Evolutionary conservation across 2,113 vertebrate species (phyloP).

Genomic region (Apodemus speciosus): DNA sequence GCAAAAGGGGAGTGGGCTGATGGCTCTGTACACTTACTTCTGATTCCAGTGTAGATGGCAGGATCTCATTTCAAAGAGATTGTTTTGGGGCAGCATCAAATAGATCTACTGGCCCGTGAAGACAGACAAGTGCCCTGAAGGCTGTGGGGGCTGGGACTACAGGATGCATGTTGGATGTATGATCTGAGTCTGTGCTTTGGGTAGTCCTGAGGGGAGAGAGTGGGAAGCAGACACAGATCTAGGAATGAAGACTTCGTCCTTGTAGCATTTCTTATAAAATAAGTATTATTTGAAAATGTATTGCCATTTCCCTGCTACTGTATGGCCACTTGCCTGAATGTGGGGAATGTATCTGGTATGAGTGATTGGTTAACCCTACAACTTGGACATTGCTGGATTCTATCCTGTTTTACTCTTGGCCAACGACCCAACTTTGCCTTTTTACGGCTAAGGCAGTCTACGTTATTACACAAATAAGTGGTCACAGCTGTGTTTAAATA

Average conservation of each 20-base stretch:
- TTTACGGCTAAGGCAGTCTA: not conserved
- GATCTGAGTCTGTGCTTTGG: not conserved
- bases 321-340: not conserved
- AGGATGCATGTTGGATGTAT: not conserved
- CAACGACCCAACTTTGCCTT: not conserved
- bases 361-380: not conserved
- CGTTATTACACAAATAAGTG: not conserved
- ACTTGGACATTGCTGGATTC: not conserved
- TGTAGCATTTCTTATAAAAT: not conserved
- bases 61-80: conserved; percentile 9
- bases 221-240: not conserved
- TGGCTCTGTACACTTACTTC: conserved; percentile 3
- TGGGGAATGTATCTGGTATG: not conserved
- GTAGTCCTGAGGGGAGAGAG: not conserved
- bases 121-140: not conserved
- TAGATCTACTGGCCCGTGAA: not conserved
- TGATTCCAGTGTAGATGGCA: not conserved
- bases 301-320: not conserved
- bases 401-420: not conserved
- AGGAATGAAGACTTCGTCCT: not conserved
- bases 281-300: not conserved
- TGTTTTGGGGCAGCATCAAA: not conserved
- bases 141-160: not conserved
- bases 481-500: conserved; percentile 35
- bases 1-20: not conserved